Base-by-base conservation (phyloP, 23 tunicate species). In the Trididemnum nubilum region DNA sequence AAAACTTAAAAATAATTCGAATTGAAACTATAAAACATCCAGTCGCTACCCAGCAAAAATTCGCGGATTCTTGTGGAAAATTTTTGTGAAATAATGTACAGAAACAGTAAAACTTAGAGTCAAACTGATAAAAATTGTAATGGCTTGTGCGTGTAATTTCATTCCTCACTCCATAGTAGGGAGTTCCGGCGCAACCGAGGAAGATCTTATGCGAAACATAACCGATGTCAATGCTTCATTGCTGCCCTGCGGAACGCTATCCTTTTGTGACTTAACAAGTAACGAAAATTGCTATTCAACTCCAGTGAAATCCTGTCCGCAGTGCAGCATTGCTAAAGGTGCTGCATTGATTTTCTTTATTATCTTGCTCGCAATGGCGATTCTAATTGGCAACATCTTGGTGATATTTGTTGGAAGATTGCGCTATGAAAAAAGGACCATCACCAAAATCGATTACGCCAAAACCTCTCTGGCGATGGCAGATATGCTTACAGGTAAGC, bases 401-500 rank as follows among this genome's bases (percentile, higher is more conserved):
- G 51, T 78, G 29, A 58, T 78, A 9, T 19, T 24, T 9, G 69
- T 78, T 34, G 71, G 64, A 58, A 34, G 31, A 34, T 58, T 31
- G 19, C 29, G 61, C 3, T 15, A 34, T 21, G 30, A 27, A 58
- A 58, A 2, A 60, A 12, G 2, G 33, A 61, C 24, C 50, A 0
- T 15, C 32, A 35, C 15, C 29, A 61, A 59, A 57, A 58, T 78
- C 27, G 30, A n/a, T 50, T 28, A 24, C 38, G 34, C 64, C 5
- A 78, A 78, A 34, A n/a, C 27, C 22, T 78, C 82, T 1, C 26
- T 78, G 21, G 82, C 82, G 1, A 18, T 60, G 18, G 82, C 82
- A 4, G 82, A 78, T n/a, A 0, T 78, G 44, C 71, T 78, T 76
- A 51, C 81, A 44, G 81, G 81, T 76, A 24, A 27, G 35, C 51